phyloP scores from a whole-genome alignment of 2,113 vertebrate genomes.

The Atrichornis clamosus region DNA sequence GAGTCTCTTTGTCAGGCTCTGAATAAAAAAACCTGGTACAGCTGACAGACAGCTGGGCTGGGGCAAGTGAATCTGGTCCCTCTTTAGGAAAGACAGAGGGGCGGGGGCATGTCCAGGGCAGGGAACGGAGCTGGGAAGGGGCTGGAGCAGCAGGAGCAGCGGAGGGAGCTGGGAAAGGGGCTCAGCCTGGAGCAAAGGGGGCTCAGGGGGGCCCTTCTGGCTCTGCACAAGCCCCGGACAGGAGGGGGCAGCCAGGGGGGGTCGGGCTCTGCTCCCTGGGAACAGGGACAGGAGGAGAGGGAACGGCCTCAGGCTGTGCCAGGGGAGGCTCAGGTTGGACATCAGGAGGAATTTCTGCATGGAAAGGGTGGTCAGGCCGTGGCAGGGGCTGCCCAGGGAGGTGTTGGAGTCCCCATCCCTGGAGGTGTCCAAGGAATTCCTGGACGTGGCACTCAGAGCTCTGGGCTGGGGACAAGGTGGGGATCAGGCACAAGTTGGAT shows the following conservation, averaged over 20 bases:
- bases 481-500: fast-evolving
- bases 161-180: neutral
- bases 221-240: neutral
- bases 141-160: neutral
- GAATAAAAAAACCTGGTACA: neutral
- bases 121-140: neutral
- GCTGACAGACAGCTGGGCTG: neutral
- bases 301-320: neutral
- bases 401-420: neutral
- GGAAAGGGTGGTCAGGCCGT: neutral
- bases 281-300: neutral
- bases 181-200: neutral
- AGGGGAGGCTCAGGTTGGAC: neutral
- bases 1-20: neutral
- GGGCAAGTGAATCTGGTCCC: neutral
- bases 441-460: neutral
- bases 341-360: neutral
- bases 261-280: neutral
- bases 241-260: neutral
- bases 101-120: fast-evolving
- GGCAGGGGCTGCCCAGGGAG: neutral
- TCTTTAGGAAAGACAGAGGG: neutral
- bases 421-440: neutral
- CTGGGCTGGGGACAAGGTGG: neutral
- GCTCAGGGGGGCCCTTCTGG: neutral